phyloP scores from a whole-genome alignment of 2,888 invertebrate genomes.

The Parnassius orleans region DNA sequence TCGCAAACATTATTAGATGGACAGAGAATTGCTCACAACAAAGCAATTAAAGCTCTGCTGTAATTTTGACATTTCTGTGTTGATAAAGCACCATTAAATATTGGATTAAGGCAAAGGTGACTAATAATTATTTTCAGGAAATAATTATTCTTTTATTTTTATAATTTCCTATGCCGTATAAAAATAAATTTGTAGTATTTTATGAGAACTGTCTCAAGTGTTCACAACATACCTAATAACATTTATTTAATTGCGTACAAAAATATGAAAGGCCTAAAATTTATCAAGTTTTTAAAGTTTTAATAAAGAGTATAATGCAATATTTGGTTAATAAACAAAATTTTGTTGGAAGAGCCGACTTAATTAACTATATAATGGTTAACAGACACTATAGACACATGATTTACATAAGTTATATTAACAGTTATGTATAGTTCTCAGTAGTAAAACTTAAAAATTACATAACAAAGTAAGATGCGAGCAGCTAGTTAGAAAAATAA shows the following conservation, averaged over 20 bases:
- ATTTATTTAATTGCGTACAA: too few species aligned
- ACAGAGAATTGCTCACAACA: too few species aligned
- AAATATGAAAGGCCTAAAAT: too few species aligned
- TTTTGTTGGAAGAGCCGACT: constrained; percentile 22
- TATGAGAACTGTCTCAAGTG: too few species aligned
- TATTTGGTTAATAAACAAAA: constrained; percentile 14
- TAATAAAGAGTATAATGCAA: constrained; percentile 7
- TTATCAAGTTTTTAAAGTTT: too few species aligned
- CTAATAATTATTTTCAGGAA: too few species aligned
- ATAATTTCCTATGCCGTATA: neutral
- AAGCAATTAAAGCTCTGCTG: neutral
- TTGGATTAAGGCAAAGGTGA: neutral
- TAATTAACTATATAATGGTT: constrained; percentile 9
- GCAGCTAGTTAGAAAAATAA: constrained; percentile 63
- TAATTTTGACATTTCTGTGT: neutral
- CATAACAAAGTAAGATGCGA: constrained; percentile 75
- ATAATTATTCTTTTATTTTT: too few species aligned
- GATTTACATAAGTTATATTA: constrained; percentile 21
- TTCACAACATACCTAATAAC: too few species aligned
- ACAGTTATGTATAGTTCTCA: constrained; percentile 63
- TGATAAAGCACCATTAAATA: constrained; percentile 11
- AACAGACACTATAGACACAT: constrained; percentile 7
- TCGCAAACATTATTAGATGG: too few species aligned
- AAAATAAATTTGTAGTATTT: neutral
- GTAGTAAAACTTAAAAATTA: constrained; percentile 77